A percentile compares a stretch with the other conserved stretches of the same genome.
These are phyloP conservation scores for Castor canadensis DNA, from an alignment of 2,113 vertebrate genomes.

Conservation along the genomic window DNA sequence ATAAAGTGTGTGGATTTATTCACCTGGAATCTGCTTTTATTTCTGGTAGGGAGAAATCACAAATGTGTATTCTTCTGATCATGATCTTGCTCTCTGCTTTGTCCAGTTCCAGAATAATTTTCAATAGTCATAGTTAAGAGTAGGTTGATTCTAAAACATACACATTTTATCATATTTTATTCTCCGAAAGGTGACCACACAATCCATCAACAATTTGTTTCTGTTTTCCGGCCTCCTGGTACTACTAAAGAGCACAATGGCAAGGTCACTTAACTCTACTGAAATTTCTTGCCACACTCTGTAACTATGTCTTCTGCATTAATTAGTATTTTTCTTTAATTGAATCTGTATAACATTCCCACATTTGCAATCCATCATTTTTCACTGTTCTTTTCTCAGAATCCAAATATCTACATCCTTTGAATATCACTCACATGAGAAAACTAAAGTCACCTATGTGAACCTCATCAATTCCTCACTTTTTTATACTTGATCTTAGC, in stretches of 20 bases:
- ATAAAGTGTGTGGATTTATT: not conserved
- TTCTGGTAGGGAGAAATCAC: not conserved
- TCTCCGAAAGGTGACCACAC: not conserved
- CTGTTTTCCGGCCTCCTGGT: not conserved
- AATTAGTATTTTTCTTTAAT: not conserved
- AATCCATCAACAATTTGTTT: not conserved
- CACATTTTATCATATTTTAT: not conserved
- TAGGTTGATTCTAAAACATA: not conserved
- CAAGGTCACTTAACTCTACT: not conserved
- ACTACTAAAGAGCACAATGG: not conserved
- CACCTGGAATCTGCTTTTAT: not conserved
- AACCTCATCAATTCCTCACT: not conserved
- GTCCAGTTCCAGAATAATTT: not conserved
- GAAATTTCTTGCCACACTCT: not conserved
- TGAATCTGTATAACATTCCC: not conserved
- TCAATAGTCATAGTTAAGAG: not conserved
- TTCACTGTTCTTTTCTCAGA: not conserved
- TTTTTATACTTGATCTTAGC: no score
- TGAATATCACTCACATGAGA: not conserved
- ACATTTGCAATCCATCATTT: not conserved
- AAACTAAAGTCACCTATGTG: not conserved
- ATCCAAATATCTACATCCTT: not conserved
- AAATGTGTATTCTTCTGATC: not conserved
- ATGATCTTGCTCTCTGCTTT: not conserved
- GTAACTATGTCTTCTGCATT: not conserved